Base-by-base conservation (phyloP, 2,888 invertebrate genomes). In the Acronicta leporina region DNA sequence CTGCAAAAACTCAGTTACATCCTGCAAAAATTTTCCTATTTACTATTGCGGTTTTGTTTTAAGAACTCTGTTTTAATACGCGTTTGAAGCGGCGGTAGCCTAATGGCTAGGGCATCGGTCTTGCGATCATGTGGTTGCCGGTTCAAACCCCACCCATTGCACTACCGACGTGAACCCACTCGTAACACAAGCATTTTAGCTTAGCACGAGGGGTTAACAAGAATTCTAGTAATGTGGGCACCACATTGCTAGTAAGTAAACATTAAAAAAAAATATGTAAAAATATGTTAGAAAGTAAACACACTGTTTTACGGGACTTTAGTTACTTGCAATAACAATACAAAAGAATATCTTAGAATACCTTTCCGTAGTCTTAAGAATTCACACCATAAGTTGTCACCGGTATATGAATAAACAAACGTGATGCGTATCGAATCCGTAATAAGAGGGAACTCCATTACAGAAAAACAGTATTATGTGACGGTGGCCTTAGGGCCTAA, bases 351-450 rank as follows among this genome's bases (percentile, higher is more conserved):
- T 42, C 51, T 71, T 71, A 60, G 56, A 66, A 67, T 66, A 68
- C 68, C 64, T 77, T 73, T 71, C 73, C 73, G 68, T 68, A 69
- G 69, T 63, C 48, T 63, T 66, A 73, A 73, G 60, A 68, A 69
- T 79, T 81, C 80, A 70, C 77, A 65, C 73, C 70, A 63, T 76
- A 73, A 70, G 74, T 76, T 79, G 79, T 85, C 85, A 77, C 80
- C 77, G 82, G 81, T 76, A 75, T 66, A 70, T 68, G 69, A 75
- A 75, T 68, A 71, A 48, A 67, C 59, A 68, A 69, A 73, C 63
- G 69, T 74, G 77, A 84, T 85, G 90, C 85, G 90, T 82, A 84
- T 89, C 92, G 92, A 94, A 94, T 93, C 82, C 74, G 75, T 90
- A 90, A 92, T 90, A 83, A 80, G 78, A 77, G 74, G 77, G 73